phyloP scores from a whole-genome alignment of 2,797 vertebrate genomes.

The Enteromius radiatus region DNA sequence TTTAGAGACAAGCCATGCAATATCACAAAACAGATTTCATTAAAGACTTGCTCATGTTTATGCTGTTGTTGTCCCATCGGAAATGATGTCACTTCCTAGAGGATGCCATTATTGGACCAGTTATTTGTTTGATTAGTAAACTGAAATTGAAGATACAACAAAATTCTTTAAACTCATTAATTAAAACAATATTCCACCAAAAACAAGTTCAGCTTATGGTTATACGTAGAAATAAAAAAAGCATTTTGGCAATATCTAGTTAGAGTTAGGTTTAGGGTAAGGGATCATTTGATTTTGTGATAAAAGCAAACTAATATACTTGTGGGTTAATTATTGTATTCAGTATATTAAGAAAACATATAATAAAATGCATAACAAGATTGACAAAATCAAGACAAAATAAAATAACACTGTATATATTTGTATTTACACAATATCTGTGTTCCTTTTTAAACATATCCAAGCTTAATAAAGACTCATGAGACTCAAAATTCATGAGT shows the following conservation, averaged over 20 bases:
- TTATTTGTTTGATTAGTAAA: not conserved
- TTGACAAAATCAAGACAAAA: not conserved
- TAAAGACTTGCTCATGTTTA: not conserved
- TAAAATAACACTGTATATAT: not conserved
- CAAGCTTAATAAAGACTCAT: too few species aligned
- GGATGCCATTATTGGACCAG: not conserved
- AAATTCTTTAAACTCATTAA: not conserved
- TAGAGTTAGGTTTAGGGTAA: not conserved
- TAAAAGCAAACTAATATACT: not conserved
- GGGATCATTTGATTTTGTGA: not conserved
- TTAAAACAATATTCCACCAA: not conserved
- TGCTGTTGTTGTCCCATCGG: not conserved
- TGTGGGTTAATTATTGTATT: not conserved
- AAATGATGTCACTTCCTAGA: slow-evolving; percentile 11
- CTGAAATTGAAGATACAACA: not conserved
- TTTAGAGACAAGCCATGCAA: not conserved
- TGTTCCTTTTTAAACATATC: not conserved
- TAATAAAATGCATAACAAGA: not conserved
- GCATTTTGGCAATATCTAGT: not conserved
- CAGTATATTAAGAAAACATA: not conserved
- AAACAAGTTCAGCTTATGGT: not conserved
- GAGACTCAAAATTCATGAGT: too few species aligned
- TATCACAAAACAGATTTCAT: not conserved
- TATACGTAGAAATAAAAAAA: not conserved
- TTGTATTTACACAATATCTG: not conserved